These are phyloP conservation scores for Biston betularia DNA, from an alignment of 2,888 invertebrate species.

Conservation along the genomic window DNA sequence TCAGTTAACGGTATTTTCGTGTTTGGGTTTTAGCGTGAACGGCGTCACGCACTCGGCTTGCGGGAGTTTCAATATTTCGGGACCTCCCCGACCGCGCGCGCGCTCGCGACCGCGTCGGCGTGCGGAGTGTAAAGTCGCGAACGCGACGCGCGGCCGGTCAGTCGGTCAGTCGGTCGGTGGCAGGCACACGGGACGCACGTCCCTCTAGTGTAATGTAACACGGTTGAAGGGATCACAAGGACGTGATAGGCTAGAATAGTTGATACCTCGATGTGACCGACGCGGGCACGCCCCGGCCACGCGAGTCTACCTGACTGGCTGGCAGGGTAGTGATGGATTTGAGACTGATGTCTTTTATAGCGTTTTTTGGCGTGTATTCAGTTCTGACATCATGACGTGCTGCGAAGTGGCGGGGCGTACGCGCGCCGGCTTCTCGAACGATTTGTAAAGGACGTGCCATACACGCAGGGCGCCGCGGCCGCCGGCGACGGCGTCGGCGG, in stretches of 20 bases:
- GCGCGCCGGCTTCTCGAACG: constrained; percentile 33
- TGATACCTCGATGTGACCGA: constrained; percentile 48
- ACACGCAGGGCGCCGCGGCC: constrained; percentile 50
- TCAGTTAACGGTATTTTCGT: constrained; percentile 51
- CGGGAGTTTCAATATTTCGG: constrained; percentile 34
- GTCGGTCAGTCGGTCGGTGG: constrained; percentile 42
- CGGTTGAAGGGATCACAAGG: constrained; percentile 81
- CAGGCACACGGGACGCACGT: constrained; percentile 34
- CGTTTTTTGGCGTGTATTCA: constrained; percentile 37
- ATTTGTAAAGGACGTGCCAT: constrained; percentile 66
- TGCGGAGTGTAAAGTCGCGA: constrained; percentile 16
- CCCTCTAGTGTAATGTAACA: constrained; percentile 66
- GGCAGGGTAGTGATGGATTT: constrained; percentile 24
- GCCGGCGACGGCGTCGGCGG: too few relatives aligned
- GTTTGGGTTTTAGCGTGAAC: constrained; percentile 37
- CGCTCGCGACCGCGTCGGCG: constrained; percentile 4
- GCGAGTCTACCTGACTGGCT: constrained; percentile 11
- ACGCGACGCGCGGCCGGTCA: constrained; percentile 23
- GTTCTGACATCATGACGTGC: constrained; percentile 8
- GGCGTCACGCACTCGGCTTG: constrained; percentile 46
- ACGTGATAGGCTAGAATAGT: constrained; percentile 63
- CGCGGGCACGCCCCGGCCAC: constrained; percentile 30
- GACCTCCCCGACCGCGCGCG: constrained; percentile 9
- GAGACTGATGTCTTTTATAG: constrained; percentile 41
- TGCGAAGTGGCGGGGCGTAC: constrained; percentile 22